Evolutionary conservation across 2,113 vertebrate genomes (phyloP), one percentile per base, ranked within the genome.

Genomic region (Scomber japonicus): DNA sequence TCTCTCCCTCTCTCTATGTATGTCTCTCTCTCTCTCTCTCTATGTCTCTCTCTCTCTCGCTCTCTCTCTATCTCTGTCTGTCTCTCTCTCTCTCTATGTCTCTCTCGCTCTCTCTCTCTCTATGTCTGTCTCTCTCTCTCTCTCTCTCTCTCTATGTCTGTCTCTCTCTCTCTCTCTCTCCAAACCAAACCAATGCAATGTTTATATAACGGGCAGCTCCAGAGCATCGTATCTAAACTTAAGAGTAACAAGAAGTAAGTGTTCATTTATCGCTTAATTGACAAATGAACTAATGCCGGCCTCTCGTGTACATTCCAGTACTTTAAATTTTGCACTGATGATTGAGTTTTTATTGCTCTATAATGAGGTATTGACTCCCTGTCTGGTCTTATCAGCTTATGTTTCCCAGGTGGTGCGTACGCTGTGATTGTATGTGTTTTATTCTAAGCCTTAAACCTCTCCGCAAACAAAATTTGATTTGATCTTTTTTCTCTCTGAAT

Each of bases 361-460:
- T 79, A 66, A 84, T 14, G 14, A 89, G 74, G 76, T 82, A 78
- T 85, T 51, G 88, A 80, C 80, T 83, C 48, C 61, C 66, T 66
- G 76, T 81, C 79, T 59, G 31, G 1, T 65, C 66, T 64, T 19
- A 65, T 80, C 57, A 69, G 62, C 72, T 75, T 6, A 49, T 35
- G 80, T 68, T 54, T 78, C 67, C 72, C 65, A 68, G 78, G 78
- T 79, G 81, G 75, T 71, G 70, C 9, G 1, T 53, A 56, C 21
- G 60, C 75, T 59, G 69, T 55, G 59, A 66, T 50, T 40, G 57
- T 15, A 57, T 51, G 8, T 44, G 44, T 48, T 81, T 79, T 66
- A 72, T 31, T 71, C 51, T 35, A 1, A 14, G 60, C 70, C 11
- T 71, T 65, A 57, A 71, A 81, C 55, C 40, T 75, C 62, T 57